Conservation (phyloP, 2,113 vertebrate genomes). For the Cyanistes caeruleus region DNA sequence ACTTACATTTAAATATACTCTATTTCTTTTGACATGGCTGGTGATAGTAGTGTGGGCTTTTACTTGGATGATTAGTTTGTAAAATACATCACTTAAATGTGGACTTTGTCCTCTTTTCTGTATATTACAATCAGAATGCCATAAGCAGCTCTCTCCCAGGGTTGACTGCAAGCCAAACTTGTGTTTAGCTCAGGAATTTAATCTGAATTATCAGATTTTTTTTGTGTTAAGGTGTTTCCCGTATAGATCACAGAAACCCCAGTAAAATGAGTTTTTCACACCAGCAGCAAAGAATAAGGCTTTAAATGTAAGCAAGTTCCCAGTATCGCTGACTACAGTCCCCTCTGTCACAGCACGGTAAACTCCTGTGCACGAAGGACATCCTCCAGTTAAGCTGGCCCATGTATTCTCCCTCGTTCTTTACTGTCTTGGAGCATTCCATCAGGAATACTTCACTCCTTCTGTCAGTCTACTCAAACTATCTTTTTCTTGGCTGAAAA, state of each 20-base stretch:
- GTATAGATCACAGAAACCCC: background rate
- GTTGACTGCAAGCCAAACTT: background rate
- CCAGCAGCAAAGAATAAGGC: background rate
- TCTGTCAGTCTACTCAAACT: background rate
- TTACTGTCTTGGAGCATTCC: background rate
- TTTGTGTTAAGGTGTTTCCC: background rate
- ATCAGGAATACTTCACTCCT: background rate
- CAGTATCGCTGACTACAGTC: background rate
- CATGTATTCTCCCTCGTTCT: background rate
- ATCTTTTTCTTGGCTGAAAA: background rate
- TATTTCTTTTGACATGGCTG: background rate
- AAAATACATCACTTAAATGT: background rate
- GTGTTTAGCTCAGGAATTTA: background rate
- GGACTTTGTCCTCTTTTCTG: background rate
- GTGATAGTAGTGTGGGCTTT: background rate
- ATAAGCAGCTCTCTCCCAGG: background rate
- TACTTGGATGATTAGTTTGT: background rate
- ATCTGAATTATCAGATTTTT: background rate
- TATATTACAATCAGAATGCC: background rate
- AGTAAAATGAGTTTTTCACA: background rate
- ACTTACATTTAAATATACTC: background rate
- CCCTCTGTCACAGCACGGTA: background rate
- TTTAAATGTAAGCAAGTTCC: background rate
- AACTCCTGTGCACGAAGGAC: background rate
- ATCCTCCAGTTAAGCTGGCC: background rate